phyloP scores from a whole-genome alignment of 1,140 invertebrate species.

The Calliphora vicina region DNA sequence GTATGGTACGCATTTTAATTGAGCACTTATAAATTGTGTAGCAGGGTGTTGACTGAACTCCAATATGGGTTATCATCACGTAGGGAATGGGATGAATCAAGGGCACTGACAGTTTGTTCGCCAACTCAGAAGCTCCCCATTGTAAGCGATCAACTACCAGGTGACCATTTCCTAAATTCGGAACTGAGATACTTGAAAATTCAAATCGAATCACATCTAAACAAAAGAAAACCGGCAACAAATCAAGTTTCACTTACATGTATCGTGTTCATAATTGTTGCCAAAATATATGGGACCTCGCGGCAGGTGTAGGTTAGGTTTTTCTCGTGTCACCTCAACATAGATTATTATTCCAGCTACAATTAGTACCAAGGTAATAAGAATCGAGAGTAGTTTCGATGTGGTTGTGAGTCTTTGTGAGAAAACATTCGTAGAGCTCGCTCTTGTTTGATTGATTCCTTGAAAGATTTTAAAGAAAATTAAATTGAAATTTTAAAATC shows the following conservation, averaged over 20 bases:
- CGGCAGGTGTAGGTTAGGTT: background rate
- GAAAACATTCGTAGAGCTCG: conserved; percentile 19
- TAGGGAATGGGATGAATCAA: conserved; percentile 57
- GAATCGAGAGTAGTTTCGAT: conserved; percentile 46
- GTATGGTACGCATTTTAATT: conserved; percentile 59
- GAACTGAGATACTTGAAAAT: conserved; percentile 51
- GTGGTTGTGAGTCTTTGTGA: conserved; percentile 49
- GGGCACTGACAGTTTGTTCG: conserved; percentile 41
- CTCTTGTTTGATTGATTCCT: conserved; percentile 51
- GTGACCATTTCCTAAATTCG: conserved; percentile 62
- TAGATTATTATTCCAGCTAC: conserved; percentile 48
- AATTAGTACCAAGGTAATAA: conserved; percentile 50
- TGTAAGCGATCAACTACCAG: conserved; percentile 61
- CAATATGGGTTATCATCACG: conserved; percentile 65
- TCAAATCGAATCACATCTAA: conserved; percentile 8
- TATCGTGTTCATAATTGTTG: conserved; percentile 55
- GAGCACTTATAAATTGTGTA: conserved; percentile 57
- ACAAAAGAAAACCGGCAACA: background rate
- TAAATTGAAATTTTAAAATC: background rate
- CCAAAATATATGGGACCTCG: conserved; percentile 51
- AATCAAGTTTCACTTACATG: conserved; percentile 50
- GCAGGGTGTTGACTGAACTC: conserved; percentile 50
- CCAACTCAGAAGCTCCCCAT: conserved; percentile 65
- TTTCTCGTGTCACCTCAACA: conserved; percentile 43
- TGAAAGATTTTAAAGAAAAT: background rate